phyloP scores from a whole-genome alignment of 2,888 invertebrate species.

The Anticlea derivata region DNA sequence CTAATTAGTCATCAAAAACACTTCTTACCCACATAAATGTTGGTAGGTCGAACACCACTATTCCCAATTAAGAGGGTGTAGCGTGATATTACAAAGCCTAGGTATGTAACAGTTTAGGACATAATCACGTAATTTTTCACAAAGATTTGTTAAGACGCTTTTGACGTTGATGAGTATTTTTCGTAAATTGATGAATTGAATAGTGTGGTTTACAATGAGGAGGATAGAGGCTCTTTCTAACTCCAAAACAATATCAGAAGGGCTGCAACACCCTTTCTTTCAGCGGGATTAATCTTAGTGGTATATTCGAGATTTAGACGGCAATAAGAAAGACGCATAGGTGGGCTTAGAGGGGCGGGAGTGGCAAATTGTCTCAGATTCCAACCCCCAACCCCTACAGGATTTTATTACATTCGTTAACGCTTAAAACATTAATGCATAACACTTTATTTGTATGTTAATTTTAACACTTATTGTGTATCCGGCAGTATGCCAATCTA shows the following conservation, averaged over 20 bases:
- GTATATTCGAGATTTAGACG: conserved; percentile 82
- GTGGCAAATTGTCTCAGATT: conserved; percentile 82
- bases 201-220: too few species aligned
- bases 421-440: conserved; percentile 77
- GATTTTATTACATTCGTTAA: conserved; percentile 83
- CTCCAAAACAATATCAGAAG: conserved; percentile 51
- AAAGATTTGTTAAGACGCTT: too few species aligned
- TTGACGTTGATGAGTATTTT: too few species aligned
- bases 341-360: conserved; percentile 77
- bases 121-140: too few species aligned
- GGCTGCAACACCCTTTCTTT: conserved; percentile 78
- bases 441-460: conserved; percentile 72
- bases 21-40: too few species aligned
- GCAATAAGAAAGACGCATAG: conserved; percentile 83
- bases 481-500: conserved; percentile 7
- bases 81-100: too few species aligned
- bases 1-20: too few species aligned
- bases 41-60: too few species aligned
- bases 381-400: conserved; percentile 58
- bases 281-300: conserved; percentile 81
- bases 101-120: too few species aligned
- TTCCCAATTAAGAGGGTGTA: too few species aligned
- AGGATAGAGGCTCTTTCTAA: conserved; percentile 28
- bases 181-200: too few species aligned
- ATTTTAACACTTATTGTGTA: conserved; percentile 42